Conservation (phyloP, 2,888 invertebrate species). For the Dichetophora obliterata region DNA sequence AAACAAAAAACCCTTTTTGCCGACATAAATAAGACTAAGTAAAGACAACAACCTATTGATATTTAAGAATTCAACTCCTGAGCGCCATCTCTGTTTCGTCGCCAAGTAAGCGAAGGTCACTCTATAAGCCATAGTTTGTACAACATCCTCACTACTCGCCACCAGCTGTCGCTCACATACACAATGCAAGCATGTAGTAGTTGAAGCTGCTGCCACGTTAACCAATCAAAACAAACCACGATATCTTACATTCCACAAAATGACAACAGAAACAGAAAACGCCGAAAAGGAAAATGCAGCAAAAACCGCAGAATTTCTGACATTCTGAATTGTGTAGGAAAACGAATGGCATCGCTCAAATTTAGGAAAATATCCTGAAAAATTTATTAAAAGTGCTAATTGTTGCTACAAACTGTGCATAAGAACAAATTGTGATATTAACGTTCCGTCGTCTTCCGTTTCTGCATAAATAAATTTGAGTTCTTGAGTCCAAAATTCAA, state of each 20-base stretch:
- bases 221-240: constrained; percentile 54
- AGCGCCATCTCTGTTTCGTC: too few species aligned
- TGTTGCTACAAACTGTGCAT: background rate
- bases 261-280: constrained; percentile 34
- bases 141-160: background rate
- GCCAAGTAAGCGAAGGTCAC: too few species aligned
- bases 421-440: background rate
- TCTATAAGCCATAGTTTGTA: too few species aligned
- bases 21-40: too few species aligned
- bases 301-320: constrained; percentile 1
- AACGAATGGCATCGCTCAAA: background rate
- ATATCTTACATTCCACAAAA: constrained; percentile 35
- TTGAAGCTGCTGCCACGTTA: constrained; percentile 40
- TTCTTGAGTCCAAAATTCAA: background rate
- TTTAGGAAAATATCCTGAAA: background rate
- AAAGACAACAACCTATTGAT: too few species aligned
- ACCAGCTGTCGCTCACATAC: constrained; percentile 28
- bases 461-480: background rate
- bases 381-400: background rate
- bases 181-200: background rate
- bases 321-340: constrained; percentile 11
- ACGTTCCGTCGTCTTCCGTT: background rate
- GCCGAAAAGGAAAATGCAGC: constrained; percentile 27
- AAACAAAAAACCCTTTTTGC: too few species aligned
- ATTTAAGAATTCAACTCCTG: too few species aligned